phyloP scores from a whole-genome alignment of 2,888 invertebrate species.

The Notodonta dromedarius region DNA sequence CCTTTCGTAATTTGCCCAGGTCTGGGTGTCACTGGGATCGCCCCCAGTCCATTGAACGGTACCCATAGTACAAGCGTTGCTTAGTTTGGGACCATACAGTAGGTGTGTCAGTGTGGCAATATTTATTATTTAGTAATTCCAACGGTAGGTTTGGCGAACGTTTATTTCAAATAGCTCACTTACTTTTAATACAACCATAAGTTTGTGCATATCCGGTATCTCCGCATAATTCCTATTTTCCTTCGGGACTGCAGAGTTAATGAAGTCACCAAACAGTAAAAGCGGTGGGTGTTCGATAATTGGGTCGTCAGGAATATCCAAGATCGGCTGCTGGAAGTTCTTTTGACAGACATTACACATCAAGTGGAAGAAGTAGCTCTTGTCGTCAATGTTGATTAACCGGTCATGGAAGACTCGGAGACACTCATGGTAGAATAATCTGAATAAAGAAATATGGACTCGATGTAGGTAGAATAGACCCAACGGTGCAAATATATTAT shows the following conservation, averaged over 20 bases:
- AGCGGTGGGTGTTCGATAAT: constrained; percentile 86
- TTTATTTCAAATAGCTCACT: constrained; percentile 1
- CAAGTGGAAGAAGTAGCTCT: constrained; percentile 90
- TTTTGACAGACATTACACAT: constrained; percentile 87
- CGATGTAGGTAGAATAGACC: neutral
- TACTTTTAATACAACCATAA: constrained; percentile 88
- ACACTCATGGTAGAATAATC: constrained; percentile 96
- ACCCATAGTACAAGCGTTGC: no score
- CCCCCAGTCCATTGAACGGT: no score
- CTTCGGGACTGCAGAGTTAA: constrained; percentile 88
- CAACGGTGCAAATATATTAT: no score
- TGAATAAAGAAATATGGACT: constrained; percentile 45
- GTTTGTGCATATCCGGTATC: constrained; percentile 88
- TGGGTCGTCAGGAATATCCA: constrained; percentile 84
- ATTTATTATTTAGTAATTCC: no score
- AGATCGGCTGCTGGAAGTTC: constrained; percentile 85
- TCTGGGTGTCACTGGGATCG: no score
- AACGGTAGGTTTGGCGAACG: no score
- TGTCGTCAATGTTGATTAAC: constrained; percentile 91
- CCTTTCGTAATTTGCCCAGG: no score
- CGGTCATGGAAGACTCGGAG: constrained; percentile 96
- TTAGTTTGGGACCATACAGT: no score
- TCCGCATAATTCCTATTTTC: constrained; percentile 93
- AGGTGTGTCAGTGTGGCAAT: no score
- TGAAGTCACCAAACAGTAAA: constrained; percentile 94